Base-by-base conservation (phyloP, 2,113 vertebrate species). In the Syngnathus scovelli region DNA sequence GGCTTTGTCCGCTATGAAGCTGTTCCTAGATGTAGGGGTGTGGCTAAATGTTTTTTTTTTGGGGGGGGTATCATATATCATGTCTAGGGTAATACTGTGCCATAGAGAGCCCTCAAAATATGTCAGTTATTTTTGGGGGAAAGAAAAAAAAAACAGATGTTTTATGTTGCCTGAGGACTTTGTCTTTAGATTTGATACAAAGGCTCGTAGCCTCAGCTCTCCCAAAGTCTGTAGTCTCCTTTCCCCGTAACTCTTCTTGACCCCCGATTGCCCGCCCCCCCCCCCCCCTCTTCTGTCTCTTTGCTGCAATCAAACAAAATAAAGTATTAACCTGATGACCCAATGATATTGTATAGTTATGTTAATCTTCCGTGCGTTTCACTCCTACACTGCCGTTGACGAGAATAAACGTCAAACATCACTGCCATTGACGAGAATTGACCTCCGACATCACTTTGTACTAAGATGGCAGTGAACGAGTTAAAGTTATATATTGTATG, bases 251-350 rank as follows among this genome's bases (percentile, higher is more conserved):
- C 79, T 67, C 81, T 78, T 71, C 61, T 41, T 52, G 49, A 52
- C n/a, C 39, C 56, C 37, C 6, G 49, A 27, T 52, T 46, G 63
- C 51, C 72, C 38, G 66, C 23, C 48, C 43, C 5, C 62, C 15
- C 59, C 55, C 69, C 36, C 74, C 73, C 78, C 77, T 72, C 78
- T 83, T 87, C 76, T 90, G 83, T 90, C 88, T 90, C 85, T 90
- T 89, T 84, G 90, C 91, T 91, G 90, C 92, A 91, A 90, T 90
- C 90, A 92, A 91, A 90, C 89, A 90, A 89, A 92, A 92, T 92
- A 92, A 92, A 92, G 90, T 92, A 92, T 92, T 92, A 92, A 92
- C 90, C 92, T 91, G 91, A 91, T 89, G 89, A 90, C 87, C 87
- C 87, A 88, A 83, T 70, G 69, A 79, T 78, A 81, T 6, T 56